phyloP scores from a whole-genome alignment of 1,140 invertebrate species.

The Dinothrombium tinctorium region DNA sequence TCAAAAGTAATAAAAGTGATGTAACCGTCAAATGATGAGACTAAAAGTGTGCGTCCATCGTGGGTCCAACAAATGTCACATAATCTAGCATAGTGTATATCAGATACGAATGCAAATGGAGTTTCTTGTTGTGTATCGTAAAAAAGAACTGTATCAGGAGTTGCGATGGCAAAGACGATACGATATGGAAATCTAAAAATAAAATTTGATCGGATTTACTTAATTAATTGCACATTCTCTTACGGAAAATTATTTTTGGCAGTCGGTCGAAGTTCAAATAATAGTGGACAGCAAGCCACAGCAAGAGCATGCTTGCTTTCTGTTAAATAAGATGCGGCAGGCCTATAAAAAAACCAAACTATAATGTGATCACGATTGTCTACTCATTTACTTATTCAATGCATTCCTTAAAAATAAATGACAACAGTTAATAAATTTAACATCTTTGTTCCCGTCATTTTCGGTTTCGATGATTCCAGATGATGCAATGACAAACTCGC shows the following conservation, averaged over 20 bases:
- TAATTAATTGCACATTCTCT: neutral
- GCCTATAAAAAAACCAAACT: slow-evolving; percentile 35
- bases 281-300: slow-evolving; percentile 50
- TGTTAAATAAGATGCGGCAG: slow-evolving; percentile 52
- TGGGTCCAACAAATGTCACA: slow-evolving; percentile 77
- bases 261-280: slow-evolving; percentile 34
- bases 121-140: slow-evolving; percentile 72
- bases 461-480: slow-evolving; percentile 13
- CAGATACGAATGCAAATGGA: slow-evolving; percentile 60
- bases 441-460: neutral
- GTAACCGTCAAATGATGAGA: slow-evolving; percentile 84
- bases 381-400: slow-evolving; percentile 31
- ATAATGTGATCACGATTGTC: no score
- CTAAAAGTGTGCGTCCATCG: slow-evolving; percentile 52
- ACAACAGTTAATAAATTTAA: slow-evolving; percentile 36
- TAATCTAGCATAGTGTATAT: slow-evolving; percentile 78
- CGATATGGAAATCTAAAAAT: slow-evolving; percentile 44
- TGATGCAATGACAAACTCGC: slow-evolving; percentile 59
- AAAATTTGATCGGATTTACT: slow-evolving; percentile 14
- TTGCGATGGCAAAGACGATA: slow-evolving; percentile 69
- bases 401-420: slow-evolving; percentile 48
- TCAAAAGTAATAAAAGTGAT: slow-evolving; percentile 70
- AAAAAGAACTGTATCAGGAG: slow-evolving; percentile 54
- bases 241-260: slow-evolving; percentile 7
- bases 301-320: slow-evolving; percentile 49